These are phyloP conservation scores for Euclidia mi DNA, from an alignment of 2,888 invertebrate species.

Conservation along the genomic window DNA sequence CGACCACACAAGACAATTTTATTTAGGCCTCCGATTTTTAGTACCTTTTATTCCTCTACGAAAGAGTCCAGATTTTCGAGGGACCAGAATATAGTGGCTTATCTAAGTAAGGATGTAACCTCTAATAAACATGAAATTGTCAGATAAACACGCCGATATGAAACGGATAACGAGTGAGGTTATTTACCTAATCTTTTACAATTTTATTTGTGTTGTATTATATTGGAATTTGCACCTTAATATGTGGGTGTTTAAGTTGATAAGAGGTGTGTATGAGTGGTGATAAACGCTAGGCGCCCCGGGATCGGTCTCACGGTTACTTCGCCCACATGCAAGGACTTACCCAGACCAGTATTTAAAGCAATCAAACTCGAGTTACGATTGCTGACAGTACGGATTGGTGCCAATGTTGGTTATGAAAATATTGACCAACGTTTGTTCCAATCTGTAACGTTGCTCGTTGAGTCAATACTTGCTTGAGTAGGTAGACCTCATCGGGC, in stretches of 20 bases:
- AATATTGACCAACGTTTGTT: no score
- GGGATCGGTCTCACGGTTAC: constrained; percentile 72
- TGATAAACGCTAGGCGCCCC: constrained; percentile 60
- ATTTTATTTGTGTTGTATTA: constrained; percentile 34
- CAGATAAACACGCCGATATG: constrained; percentile 69
- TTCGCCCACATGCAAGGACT: constrained; percentile 68
- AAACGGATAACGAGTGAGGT: constrained; percentile 61
- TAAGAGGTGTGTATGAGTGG: constrained; percentile 36
- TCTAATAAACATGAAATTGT: constrained; percentile 64
- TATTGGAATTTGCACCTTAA: constrained; percentile 49
- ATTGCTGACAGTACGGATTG: constrained; percentile 23
- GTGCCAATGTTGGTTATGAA: constrained; percentile 1
- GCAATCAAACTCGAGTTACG: constrained; percentile 49
- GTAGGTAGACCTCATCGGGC: no score
- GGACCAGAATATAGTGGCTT: constrained; percentile 45
- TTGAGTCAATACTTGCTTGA: no score
- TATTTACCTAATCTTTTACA: constrained; percentile 64
- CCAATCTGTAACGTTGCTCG: no score
- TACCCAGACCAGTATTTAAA: constrained; percentile 57
- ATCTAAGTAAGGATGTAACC: constrained; percentile 60
- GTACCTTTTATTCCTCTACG: constrained; percentile 14
- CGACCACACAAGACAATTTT: constrained; percentile 52
- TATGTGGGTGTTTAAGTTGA: constrained; percentile 36
- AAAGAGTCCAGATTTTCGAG: constrained; percentile 10
- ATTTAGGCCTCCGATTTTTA: constrained; percentile 39